Evolutionary conservation across 2,888 invertebrate species (phyloP).

Genomic region (Drosophila melanosoma): DNA sequence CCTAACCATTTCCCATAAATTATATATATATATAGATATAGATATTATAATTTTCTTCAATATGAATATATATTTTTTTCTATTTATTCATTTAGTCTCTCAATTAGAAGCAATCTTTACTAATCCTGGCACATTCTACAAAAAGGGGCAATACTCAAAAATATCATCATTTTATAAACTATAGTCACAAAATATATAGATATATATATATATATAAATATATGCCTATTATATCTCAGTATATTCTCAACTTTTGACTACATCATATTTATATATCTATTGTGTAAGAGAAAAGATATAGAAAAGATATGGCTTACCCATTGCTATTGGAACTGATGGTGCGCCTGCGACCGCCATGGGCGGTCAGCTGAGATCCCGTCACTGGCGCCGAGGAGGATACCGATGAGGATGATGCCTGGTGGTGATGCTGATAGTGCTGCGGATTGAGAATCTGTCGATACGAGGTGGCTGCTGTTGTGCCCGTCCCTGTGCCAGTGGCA

Average conservation of each 20-base stretch:
- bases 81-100: not conserved
- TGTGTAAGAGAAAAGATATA: not conserved
- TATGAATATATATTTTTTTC: too few relatives aligned
- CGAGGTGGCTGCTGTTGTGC: not conserved
- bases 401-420: slow-evolving; percentile 58
- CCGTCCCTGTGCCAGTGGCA: slow-evolving; percentile 1
- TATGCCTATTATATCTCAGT: too few relatives aligned
- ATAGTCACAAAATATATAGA: too few relatives aligned
- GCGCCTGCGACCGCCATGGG: slow-evolving; percentile 79
- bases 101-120: not conserved
- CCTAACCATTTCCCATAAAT: not conserved
- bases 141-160: too few relatives aligned
- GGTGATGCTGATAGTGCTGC: slow-evolving; percentile 47
- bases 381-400: slow-evolving; percentile 78
- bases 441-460: slow-evolving; percentile 40
- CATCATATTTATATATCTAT: not conserved
- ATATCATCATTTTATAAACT: too few relatives aligned
- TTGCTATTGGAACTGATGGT: slow-evolving; percentile 85
- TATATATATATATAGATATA: not conserved
- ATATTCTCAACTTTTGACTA: too few relatives aligned
- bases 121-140: too few relatives aligned
- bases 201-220: too few relatives aligned
- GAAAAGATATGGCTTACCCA: slow-evolving; percentile 75
- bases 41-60: too few relatives aligned
- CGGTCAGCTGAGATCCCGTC: slow-evolving; percentile 70